Percentiles rank a stretch among this genome's conserved stretches.
Evolutionary conservation across 1,140 invertebrate genomes (phyloP).

Genomic region (Apis dorsata): DNA sequence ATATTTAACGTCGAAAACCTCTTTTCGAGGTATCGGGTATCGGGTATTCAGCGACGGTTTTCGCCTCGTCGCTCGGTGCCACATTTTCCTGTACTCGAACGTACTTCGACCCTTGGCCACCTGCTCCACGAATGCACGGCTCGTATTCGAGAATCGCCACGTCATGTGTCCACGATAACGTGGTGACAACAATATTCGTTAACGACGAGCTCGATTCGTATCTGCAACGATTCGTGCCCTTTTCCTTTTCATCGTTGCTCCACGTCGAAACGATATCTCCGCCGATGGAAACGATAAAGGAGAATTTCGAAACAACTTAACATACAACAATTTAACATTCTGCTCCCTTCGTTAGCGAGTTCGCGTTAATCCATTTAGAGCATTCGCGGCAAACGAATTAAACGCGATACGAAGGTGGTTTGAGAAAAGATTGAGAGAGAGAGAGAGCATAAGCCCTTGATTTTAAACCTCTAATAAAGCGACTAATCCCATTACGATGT

Average conservation of each 20-base stretch:
- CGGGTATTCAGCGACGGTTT: constrained; percentile 24
- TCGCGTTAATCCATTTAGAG: not conserved
- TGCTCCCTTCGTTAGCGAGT: not conserved
- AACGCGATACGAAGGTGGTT: not conserved
- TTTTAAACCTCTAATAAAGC: constrained; percentile 67
- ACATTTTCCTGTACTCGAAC: constrained; percentile 20
- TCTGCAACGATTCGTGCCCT: not conserved
- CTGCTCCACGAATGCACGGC: not conserved
- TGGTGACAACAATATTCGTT: not conserved
- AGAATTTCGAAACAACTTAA: too few species aligned
- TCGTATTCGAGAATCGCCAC: not conserved
- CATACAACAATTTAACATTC: not conserved
- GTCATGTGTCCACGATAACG: not conserved
- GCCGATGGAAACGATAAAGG: too few species aligned
- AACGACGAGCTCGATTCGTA: not conserved
- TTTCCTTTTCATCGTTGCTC: not conserved
- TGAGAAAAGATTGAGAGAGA: constrained; percentile 1
- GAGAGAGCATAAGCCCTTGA: constrained; percentile 55
- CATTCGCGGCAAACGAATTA: constrained; percentile 6
- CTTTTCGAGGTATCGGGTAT: constrained; percentile 11
- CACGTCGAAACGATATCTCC: not conserved
- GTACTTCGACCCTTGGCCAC: not conserved
- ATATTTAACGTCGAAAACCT: constrained; percentile 51
- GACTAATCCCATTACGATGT: constrained; percentile 75
- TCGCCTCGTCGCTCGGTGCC: constrained; percentile 27